Base-by-base conservation (phyloP, 1,140 invertebrate genomes). In the Procambarus virginalis region DNA sequence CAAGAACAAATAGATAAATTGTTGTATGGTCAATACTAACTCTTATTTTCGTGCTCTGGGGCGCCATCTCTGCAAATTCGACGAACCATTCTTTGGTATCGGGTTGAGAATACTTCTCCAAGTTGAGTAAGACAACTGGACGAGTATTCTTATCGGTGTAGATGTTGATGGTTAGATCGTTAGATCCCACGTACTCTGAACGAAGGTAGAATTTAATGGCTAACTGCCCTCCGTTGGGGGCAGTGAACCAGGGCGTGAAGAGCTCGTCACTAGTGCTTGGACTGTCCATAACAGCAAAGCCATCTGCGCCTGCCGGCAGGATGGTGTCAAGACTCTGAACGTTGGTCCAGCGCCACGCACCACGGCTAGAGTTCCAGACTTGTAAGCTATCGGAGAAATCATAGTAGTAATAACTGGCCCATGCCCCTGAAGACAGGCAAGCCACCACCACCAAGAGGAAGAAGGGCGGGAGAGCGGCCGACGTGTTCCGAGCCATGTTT, bases 201-300 rank as follows among this genome's bases (percentile, higher is more conserved):
- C 85, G 51, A 9, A 87, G 17, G 45, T 58, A 87, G 77, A 87
- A 87, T 9, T 49, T 87, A 58, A 87, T 79, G 46, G 77, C 81
- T 60, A 87, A 80, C 46, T 48, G 81, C 6, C 58, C 77, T n/a
- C 85, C 85, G 2, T 48, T 6, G 45, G 76, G 12, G 12, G 46
- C 76, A 14, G n/a, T n/a, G 77, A 87, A 80, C 49, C 77, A 80
- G 20, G 76, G 77, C 14, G 85, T 73, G 77, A 73, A 87, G 3
- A 87, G 77, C n/a, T 87, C 85, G 58, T 80, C 85, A 49, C 85
- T 87, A 60, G n/a, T 22, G 14, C 8, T 5, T 0, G 20, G 14
- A 3, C 9, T 49, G 77, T 87, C 85, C 77, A 87, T 70, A 9
- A 87, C 60, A 12, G 77, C 85, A n/a, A 87, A 80, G 45, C 85